These are phyloP conservation scores for Amblyraja radiata DNA, from an alignment of 2,797 vertebrate genomes.

Conservation along the genomic window DNA sequence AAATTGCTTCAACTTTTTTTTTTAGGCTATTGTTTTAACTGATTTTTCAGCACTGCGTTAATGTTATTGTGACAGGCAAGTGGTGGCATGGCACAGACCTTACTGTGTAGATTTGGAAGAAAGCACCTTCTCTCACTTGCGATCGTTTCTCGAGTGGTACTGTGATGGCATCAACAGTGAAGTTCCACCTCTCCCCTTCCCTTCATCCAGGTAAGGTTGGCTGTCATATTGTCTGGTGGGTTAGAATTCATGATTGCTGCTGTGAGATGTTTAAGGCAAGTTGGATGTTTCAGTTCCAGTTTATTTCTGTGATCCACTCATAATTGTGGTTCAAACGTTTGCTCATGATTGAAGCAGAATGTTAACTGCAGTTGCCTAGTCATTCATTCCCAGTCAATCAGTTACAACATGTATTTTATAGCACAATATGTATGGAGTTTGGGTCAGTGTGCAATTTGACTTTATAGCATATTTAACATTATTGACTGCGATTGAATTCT, in stretches of 20 bases:
- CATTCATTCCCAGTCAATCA: too few relatives aligned
- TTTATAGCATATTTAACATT: too few relatives aligned
- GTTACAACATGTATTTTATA: too few relatives aligned
- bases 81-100: conserved; percentile 73
- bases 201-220: conserved; percentile 65
- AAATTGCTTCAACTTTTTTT: conserved; percentile 10
- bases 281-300: neutral
- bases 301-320: neutral
- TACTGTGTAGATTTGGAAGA: conserved; percentile 75
- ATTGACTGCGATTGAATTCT: too few relatives aligned
- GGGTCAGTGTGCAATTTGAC: too few relatives aligned
- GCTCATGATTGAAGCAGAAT: neutral
- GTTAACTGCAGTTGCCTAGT: too few relatives aligned
- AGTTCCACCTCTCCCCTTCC: conserved; percentile 69
- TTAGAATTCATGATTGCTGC: neutral
- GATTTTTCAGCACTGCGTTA: conserved; percentile 40
- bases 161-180: conserved; percentile 77
- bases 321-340: neutral
- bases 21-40: conserved; percentile 28
- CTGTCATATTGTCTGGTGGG: neutral
- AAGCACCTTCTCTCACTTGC: conserved; percentile 72
- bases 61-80: conserved; percentile 58
- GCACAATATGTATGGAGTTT: too few relatives aligned
- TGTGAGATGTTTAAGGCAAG: neutral
- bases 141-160: conserved; percentile 72